Evolutionary conservation across 2,113 vertebrate genomes (phyloP).

Genomic region (Pholis gunnellus): DNA sequence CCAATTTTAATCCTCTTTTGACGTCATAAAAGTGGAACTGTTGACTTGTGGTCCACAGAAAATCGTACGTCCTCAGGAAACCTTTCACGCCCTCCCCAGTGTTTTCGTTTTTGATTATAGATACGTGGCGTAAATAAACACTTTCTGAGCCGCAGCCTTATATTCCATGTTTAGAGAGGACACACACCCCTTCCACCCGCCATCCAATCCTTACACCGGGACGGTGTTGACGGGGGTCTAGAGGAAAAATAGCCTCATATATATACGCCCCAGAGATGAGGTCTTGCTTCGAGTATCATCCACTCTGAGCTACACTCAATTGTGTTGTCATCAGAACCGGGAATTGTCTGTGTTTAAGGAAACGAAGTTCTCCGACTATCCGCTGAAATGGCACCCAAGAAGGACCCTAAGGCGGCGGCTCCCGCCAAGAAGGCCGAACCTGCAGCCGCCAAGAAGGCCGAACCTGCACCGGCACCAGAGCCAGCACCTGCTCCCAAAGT

Average conservation of each 20-base stretch:
- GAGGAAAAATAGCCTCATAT: conserved; percentile 82
- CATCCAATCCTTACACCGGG: conserved; percentile 77
- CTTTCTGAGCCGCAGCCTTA: conserved; percentile 42
- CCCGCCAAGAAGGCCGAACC: conserved; percentile 83
- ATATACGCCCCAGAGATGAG: conserved; percentile 79
- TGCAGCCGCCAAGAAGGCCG: conserved; percentile 56
- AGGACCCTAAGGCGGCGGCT: conserved; percentile 79
- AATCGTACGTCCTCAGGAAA: conserved; percentile 38
- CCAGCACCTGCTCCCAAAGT: conserved; percentile 61
- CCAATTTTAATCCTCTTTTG: neutral
- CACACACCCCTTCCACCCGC: conserved; percentile 64
- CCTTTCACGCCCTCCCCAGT: conserved; percentile 47
- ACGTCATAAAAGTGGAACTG: neutral
- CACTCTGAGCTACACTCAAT: conserved; percentile 78
- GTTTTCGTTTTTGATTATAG: conserved; percentile 66
- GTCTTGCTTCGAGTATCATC: conserved; percentile 80
- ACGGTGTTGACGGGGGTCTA: conserved; percentile 61
- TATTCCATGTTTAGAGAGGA: conserved; percentile 79
- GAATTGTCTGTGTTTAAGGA: conserved; percentile 70
- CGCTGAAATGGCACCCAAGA: conserved; percentile 86
- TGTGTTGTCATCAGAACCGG: conserved; percentile 73
- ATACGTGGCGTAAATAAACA: conserved; percentile 65
- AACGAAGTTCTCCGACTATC: conserved; percentile 54
- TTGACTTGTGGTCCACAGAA: neutral
- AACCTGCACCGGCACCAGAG: conserved; percentile 69